phyloP scores from a whole-genome alignment of 2,113 vertebrate genomes.

The Erythrocercus mccallii region DNA sequence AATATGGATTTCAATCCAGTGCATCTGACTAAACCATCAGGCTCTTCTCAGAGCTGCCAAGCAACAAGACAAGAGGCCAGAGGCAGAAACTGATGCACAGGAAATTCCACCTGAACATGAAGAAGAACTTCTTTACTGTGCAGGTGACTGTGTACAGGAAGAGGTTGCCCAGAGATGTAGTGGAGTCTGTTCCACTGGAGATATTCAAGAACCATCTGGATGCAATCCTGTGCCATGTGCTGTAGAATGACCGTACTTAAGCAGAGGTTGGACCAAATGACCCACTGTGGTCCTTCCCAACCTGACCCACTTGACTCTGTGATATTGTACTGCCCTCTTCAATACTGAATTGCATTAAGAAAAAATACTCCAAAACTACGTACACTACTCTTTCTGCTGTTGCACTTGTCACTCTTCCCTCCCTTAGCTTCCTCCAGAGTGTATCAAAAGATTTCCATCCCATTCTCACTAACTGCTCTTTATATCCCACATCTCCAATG shows the following conservation, averaged over 20 bases:
- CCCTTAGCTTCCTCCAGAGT: not conserved
- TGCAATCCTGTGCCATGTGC: not conserved
- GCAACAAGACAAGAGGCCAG: not conserved
- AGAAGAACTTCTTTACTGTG: not conserved
- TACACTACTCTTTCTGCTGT: not conserved
- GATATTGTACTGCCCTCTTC: not conserved
- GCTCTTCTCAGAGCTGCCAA: not conserved
- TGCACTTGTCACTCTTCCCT: not conserved
- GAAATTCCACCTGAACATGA: not conserved
- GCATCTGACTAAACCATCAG: not conserved
- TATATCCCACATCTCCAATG: not conserved
- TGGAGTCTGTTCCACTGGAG: not conserved
- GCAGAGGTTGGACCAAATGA: not conserved
- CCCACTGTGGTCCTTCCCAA: not conserved
- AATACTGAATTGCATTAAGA: not conserved
- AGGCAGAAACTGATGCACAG: not conserved
- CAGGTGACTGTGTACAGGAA: fast-evolving
- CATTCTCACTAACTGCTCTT: not conserved
- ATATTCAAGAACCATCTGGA: not conserved
- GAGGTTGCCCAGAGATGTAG: not conserved
- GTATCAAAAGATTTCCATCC: not conserved
- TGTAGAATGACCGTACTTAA: fast-evolving
- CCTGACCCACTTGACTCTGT: not conserved
- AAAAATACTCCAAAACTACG: not conserved
- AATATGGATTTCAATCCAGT: not conserved